These are phyloP conservation scores for Falco novaeseelandiae DNA, from an alignment of 2,797 vertebrate genomes.

Conservation along the genomic window DNA sequence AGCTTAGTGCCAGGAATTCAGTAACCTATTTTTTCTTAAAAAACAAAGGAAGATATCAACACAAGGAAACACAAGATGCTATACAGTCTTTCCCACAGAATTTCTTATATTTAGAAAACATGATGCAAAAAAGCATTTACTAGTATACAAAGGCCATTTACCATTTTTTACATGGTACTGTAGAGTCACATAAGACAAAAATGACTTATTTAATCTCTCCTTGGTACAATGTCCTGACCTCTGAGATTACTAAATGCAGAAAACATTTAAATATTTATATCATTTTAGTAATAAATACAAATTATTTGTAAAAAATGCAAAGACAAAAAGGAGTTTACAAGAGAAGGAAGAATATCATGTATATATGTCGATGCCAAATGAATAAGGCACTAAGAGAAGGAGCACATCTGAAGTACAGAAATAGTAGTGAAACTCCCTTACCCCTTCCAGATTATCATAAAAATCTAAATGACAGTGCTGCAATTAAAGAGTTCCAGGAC, in stretches of 20 bases:
- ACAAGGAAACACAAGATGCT: background rate
- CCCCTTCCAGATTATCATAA: background rate
- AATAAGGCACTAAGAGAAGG: background rate
- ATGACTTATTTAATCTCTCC: background rate
- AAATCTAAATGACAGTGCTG: background rate
- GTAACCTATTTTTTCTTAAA: background rate
- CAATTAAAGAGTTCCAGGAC: background rate
- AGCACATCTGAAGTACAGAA: background rate
- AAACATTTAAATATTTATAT: background rate
- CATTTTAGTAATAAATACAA: background rate
- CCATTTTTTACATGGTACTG: background rate
- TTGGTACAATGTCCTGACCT: background rate
- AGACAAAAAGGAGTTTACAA: background rate
- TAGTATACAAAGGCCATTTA: background rate
- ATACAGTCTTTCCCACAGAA: background rate
- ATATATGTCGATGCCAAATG: background rate
- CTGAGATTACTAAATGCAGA: background rate
- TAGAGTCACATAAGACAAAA: background rate
- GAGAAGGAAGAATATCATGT: fast-evolving
- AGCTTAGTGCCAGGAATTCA: background rate
- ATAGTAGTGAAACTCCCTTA: background rate
- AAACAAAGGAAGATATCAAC: background rate
- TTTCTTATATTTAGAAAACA: background rate
- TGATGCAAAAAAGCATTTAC: background rate
- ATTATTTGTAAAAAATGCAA: background rate